A percentile compares a stretch with the other conserved stretches of the same genome.
These are phyloP conservation scores for Lateolabrax maculatus DNA, from an alignment of 2,797 vertebrate genomes.

Conservation along the genomic window DNA sequence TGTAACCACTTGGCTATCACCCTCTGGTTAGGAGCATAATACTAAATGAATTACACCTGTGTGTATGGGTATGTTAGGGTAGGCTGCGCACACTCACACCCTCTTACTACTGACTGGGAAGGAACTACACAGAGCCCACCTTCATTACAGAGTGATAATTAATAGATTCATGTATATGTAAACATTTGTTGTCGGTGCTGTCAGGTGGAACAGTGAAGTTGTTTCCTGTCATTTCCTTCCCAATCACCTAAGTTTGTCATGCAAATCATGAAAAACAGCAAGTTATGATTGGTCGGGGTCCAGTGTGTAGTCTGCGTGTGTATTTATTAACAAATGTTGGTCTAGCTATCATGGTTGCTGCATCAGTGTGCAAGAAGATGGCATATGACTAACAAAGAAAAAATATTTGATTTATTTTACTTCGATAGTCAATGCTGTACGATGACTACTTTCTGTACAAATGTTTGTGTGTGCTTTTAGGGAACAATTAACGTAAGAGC, in stretches of 20 bases:
- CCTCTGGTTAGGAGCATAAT: background rate
- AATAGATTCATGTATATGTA: background rate
- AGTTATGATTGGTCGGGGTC: background rate
- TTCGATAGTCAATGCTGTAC: too few relatives aligned
- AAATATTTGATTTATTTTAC: too few relatives aligned
- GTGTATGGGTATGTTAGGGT: background rate
- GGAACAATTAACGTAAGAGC: background rate
- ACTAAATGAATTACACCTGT: background rate
- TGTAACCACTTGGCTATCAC: background rate
- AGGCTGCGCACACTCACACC: background rate
- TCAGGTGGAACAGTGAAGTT: background rate
- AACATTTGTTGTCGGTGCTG: background rate
- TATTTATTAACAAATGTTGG: background rate
- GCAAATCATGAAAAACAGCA: background rate
- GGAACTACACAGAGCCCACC: background rate
- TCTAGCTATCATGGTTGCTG: background rate
- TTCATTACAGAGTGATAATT: background rate
- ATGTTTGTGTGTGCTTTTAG: background rate
- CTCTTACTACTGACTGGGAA: background rate
- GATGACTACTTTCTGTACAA: background rate
- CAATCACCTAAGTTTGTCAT: background rate
- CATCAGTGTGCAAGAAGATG: background rate
- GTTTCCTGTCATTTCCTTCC: background rate
- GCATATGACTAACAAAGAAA: constrained; percentile 10
- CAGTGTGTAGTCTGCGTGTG: too few relatives aligned